Evolutionary conservation across 2,888 invertebrate species (phyloP).

Genomic region (Cancer borealis): DNA sequence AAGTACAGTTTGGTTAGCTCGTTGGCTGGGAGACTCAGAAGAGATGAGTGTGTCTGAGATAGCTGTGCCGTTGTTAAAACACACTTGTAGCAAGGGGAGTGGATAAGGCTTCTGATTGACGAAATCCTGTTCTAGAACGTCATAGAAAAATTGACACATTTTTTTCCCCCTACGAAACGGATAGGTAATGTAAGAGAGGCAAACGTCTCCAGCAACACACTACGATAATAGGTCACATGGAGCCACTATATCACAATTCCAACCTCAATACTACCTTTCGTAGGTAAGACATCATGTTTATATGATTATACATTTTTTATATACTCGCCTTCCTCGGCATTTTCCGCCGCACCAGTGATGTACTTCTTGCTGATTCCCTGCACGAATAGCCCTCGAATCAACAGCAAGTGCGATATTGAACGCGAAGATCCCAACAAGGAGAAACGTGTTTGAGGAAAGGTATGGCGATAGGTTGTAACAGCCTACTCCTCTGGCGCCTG

Average conservation of each 20-base stretch:
- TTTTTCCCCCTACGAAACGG: background rate
- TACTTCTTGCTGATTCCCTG: background rate
- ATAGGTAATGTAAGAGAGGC: background rate
- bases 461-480: background rate
- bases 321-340: slow-evolving; percentile 29
- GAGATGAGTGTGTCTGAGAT: background rate
- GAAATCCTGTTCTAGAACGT: background rate
- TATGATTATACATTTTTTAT: background rate
- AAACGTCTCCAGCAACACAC: background rate
- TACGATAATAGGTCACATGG: background rate
- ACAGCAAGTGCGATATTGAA: background rate
- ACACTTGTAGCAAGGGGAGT: background rate
- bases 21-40: background rate
- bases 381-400: background rate
- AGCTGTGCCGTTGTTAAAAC: background rate
- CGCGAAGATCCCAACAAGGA: background rate
- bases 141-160: background rate
- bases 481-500: background rate
- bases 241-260: background rate
- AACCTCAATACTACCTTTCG: background rate
- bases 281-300: background rate
- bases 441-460: background rate
- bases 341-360: background rate
- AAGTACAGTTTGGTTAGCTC: background rate
- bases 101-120: background rate